Evolutionary conservation across 2,888 invertebrate genomes (phyloP).

Genomic region (Proisotoma minuta): DNA sequence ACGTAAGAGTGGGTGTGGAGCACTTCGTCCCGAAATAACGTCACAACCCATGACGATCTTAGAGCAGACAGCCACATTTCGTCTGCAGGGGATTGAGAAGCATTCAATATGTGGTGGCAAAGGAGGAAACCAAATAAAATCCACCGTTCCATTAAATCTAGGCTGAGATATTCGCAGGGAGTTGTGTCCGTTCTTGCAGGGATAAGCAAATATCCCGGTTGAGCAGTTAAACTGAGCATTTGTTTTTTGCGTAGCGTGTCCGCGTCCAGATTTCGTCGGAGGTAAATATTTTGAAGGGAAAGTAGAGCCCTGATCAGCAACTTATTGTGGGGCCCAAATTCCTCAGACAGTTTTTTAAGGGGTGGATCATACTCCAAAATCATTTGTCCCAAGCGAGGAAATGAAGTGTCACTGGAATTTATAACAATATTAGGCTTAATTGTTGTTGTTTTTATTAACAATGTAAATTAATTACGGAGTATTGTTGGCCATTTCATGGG

Average conservation of each 20-base stretch:
- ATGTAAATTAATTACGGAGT: conserved; percentile 55
- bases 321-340: conserved; percentile 91
- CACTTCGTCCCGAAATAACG: conserved; percentile 94
- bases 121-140: conserved; percentile 82
- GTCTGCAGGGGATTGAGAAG: conserved; percentile 49
- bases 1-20: conserved; percentile 92
- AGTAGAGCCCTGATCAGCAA: conserved; percentile 77
- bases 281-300: conserved; percentile 82
- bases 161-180: conserved; percentile 94
- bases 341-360: conserved; percentile 89
- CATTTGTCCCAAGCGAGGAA: conserved; percentile 93
- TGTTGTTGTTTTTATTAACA: conserved; percentile 1
- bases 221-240: conserved; percentile 86
- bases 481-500: conserved; percentile 91
- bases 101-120: conserved; percentile 81
- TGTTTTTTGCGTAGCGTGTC: conserved; percentile 64
- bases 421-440: neutral
- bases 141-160: conserved; percentile 95
- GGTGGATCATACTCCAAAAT: conserved; percentile 97
- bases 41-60: conserved; percentile 89
- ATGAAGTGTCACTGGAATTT: conserved; percentile 68
- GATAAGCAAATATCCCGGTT: conserved; percentile 88
- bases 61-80: conserved; percentile 84
- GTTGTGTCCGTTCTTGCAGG: conserved; percentile 92
- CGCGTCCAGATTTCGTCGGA: conserved; percentile 66